phyloP scores from a whole-genome alignment of 37 sponge, comb jelly and placozoan genomes.

The Spongilla lacustris region DNA sequence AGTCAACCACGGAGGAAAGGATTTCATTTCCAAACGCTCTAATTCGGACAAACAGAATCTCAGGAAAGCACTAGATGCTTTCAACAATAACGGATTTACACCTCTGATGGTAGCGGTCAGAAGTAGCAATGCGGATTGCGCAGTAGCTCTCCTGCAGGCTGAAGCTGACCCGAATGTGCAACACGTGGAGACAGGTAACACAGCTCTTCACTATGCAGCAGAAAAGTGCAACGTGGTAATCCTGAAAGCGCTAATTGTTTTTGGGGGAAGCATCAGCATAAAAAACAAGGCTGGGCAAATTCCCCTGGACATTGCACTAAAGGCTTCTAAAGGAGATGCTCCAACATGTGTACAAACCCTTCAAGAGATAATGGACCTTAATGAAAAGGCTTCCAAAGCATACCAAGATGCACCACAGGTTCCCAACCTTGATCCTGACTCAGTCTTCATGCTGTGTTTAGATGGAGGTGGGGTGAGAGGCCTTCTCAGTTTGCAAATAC shows the following conservation, averaged over 20 bases:
- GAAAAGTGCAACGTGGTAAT: not conserved
- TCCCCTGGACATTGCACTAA: conserved; percentile 31
- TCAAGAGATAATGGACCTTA: not conserved
- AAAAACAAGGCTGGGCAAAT: conserved; percentile 40
- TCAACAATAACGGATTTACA: conserved; percentile 24
- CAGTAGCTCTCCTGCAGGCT: conserved; percentile 17
- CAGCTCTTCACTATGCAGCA: conserved; percentile 59
- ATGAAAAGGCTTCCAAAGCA: not conserved
- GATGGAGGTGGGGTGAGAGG: conserved; percentile 74
- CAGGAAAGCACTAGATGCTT: not conserved
- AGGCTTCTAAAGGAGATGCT: not conserved
- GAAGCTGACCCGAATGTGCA: conserved; percentile 26
- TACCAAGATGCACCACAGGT: not conserved
- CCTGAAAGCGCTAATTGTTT: conserved; percentile 48
- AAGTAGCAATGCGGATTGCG: not conserved
- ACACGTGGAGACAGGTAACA: conserved; percentile 18
- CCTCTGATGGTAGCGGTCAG: conserved; percentile 22
- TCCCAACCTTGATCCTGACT: not conserved
- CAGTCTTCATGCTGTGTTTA: conserved; percentile 16
- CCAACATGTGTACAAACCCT: not conserved
- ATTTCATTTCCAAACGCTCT: not conserved
- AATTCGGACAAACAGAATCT: not conserved
- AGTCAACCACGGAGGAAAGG: too few relatives aligned
- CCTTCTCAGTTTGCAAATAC: conserved; percentile 34
- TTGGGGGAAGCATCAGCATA: conserved; percentile 34